Percentiles rank a stretch among this genome's conserved stretches.
phyloP scores from a whole-genome alignment of 2,888 invertebrate genomes.

The Thymelicus acteon region DNA sequence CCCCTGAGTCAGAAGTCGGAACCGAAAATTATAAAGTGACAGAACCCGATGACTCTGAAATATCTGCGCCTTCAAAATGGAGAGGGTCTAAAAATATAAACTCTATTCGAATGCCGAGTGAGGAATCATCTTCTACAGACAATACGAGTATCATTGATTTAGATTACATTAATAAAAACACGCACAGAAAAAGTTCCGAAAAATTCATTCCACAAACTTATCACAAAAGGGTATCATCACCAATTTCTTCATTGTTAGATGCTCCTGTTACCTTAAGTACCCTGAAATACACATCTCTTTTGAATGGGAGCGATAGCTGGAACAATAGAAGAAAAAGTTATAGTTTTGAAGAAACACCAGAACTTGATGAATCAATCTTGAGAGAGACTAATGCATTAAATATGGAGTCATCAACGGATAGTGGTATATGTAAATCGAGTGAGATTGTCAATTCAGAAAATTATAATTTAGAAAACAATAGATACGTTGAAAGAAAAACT shows the following conservation, averaged over 20 bases:
- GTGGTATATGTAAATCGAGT: constrained; percentile 89
- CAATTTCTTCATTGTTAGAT: constrained; percentile 59
- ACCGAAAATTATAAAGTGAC: constrained; percentile 76
- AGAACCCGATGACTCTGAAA: constrained; percentile 83
- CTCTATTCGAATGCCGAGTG: constrained; percentile 88
- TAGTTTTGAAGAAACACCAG: constrained; percentile 86
- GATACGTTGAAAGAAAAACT: constrained; percentile 51
- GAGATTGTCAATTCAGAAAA: constrained; percentile 83
- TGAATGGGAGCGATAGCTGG: constrained; percentile 85
- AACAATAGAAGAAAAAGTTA: constrained; percentile 91
- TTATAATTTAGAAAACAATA: constrained; percentile 54
- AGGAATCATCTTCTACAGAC: constrained; percentile 78
- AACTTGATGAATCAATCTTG: constrained; percentile 62
- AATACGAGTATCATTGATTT: constrained; percentile 78
- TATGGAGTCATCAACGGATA: constrained; percentile 91
- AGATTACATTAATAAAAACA: constrained; percentile 60
- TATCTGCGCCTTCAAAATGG: constrained; percentile 86
- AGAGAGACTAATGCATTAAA: constrained; percentile 78
- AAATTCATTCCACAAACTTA: constrained; percentile 49
- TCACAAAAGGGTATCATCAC: constrained; percentile 66
- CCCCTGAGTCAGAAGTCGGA: constrained; percentile 62
- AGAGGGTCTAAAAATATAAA: constrained; percentile 87
- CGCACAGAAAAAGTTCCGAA: constrained; percentile 58
- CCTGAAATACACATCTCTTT: constrained; percentile 73
- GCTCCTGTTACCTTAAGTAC: constrained; percentile 70